These are phyloP conservation scores for Hypena proboscidalis DNA, from an alignment of 2,888 invertebrate genomes.

Conservation along the genomic window DNA sequence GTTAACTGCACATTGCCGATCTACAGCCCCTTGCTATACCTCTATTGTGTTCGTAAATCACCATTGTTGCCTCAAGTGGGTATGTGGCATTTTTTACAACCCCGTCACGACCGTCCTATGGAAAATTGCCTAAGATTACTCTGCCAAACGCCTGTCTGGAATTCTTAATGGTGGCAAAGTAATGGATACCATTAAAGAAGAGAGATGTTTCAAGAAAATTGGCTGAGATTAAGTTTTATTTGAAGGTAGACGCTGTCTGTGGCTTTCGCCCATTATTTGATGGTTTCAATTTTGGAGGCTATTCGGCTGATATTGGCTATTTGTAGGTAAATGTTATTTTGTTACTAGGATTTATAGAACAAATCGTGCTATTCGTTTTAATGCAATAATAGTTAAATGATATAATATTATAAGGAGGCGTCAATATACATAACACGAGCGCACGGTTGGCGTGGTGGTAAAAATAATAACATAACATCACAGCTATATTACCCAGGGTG, in stretches of 20 bases:
- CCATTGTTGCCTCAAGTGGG: constrained; percentile 60
- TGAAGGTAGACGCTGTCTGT: not conserved
- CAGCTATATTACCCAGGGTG: no score
- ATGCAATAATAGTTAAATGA: no score
- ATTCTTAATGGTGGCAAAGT: constrained; percentile 28
- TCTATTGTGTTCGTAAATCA: constrained; percentile 58
- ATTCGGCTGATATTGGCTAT: no score
- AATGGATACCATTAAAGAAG: constrained; percentile 32
- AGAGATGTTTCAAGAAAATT: constrained; percentile 27
- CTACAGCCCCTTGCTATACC: constrained; percentile 43
- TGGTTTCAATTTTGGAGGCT: no score
- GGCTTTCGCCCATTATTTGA: not conserved
- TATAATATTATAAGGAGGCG: no score
- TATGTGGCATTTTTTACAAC: constrained; percentile 41
- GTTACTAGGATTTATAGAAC: no score
- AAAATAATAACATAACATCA: no score
- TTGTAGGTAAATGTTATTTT: no score
- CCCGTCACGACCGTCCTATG: constrained; percentile 18
- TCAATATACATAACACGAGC: no score
- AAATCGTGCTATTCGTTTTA: no score
- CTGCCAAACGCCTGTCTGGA: constrained; percentile 24
- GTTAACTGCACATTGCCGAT: constrained; percentile 44
- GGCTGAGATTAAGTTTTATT: constrained; percentile 6
- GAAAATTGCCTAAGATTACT: constrained; percentile 41
- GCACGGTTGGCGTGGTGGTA: no score